phyloP scores from a whole-genome alignment of 2,888 invertebrate species.

The Notodonta ziczac region DNA sequence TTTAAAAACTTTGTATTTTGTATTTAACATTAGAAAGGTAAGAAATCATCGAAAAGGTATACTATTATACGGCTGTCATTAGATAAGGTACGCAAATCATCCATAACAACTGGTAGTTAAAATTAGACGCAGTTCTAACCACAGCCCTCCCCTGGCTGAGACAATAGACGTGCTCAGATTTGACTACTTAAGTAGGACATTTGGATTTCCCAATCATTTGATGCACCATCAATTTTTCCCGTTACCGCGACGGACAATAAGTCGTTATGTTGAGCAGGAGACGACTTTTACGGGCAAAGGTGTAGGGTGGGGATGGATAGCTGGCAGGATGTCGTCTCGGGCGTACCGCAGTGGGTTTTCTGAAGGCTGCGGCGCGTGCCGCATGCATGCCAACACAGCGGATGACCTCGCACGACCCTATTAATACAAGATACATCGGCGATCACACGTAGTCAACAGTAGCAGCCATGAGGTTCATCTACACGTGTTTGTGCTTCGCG shows the following conservation, averaged over 20 bases:
- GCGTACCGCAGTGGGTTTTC: slow-evolving; percentile 80
- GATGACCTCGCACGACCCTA: slow-evolving; percentile 78
- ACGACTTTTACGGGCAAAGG: slow-evolving; percentile 42
- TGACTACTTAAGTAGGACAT: slow-evolving; percentile 45
- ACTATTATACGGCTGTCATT: too few species aligned
- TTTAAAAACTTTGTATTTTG: too few species aligned
- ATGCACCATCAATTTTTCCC: slow-evolving; percentile 55
- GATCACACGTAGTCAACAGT: slow-evolving; percentile 66
- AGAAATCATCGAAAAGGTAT: too few species aligned
- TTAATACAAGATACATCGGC: slow-evolving; percentile 77
- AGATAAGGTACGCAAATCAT: too few species aligned
- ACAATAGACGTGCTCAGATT: slow-evolving; percentile 41
- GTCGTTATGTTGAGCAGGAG: slow-evolving; percentile 66
- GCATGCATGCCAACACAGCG: slow-evolving; percentile 82
- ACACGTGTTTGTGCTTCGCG: slow-evolving; percentile 57
- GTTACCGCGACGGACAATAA: slow-evolving; percentile 60
- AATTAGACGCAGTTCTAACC: background rate
- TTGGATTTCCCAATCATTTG: slow-evolving; percentile 70
- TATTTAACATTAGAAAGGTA: too few species aligned
- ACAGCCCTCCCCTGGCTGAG: slow-evolving; percentile 19
- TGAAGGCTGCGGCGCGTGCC: slow-evolving; percentile 83
- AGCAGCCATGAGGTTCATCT: slow-evolving; percentile 74
- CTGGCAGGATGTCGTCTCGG: slow-evolving; percentile 71
- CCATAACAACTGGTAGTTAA: background rate
- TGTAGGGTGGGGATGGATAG: slow-evolving; percentile 65